Base-by-base conservation (phyloP, 2,797 vertebrate genomes). In the Zenarchopterus dispar region DNA sequence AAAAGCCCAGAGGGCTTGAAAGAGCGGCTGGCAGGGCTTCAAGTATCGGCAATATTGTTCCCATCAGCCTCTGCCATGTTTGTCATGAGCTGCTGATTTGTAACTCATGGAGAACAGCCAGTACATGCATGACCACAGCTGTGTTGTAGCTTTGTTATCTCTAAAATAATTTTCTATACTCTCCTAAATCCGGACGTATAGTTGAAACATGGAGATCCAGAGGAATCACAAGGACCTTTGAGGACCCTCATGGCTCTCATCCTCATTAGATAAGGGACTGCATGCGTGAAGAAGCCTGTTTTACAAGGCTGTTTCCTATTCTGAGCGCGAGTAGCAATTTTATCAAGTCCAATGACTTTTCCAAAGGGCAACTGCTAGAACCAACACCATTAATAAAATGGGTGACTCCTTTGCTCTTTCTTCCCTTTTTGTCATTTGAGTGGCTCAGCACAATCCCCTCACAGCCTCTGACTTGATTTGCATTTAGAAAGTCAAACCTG, bases 371-470 rank as follows among this genome's bases (percentile, higher is more conserved):
- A 82, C 56, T 19, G 65, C 74, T 60, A 71, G 81, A 89, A 88
- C 70, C 82, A 87, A 85, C 87, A 86, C 77, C 87, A 88, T 90
- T 88, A 90, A 88, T 81, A 85, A 87, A 88, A 85, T 67, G 71
- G 67, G 56, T 51, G 72, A 80, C 77, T 89, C 71, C 61, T 78
- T 75, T 73, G 81, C 67, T 73, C 80, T 83, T 80, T 82, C 70
- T 78, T 84, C 67, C 22, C 21, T 43, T 54, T 51, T 60, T 45
- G 65, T 77, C 73, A 56, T 84, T 80, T 64, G 62, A 81, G 71
- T 59, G 48, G 59, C 74, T 82, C 71, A 60, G 74, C 73, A 62
- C 33, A 77, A 76, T 70, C 59, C 70, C 81, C 79, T 62, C 19
- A 4, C 1, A 45, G 75, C 70, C 16, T 28, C 8, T 0, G 22